These are phyloP conservation scores for Himalopsyche tibetana DNA, from an alignment of 2,888 invertebrate species.

Conservation along the genomic window DNA sequence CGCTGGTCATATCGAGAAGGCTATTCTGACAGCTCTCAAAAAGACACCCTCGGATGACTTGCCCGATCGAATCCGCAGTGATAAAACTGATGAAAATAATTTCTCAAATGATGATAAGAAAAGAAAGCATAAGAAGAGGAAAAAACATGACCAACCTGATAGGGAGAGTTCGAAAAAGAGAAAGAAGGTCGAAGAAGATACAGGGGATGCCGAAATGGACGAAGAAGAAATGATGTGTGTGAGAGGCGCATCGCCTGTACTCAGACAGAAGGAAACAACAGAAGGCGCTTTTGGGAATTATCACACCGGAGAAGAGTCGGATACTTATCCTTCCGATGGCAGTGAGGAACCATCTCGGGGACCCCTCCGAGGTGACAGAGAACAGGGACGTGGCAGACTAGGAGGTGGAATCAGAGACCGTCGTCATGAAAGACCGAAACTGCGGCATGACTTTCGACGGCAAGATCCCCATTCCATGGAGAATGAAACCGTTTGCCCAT, in stretches of 20 bases:
- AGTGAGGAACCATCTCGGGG: slow-evolving; percentile 75
- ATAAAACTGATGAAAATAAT: slow-evolving; percentile 51
- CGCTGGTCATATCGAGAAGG: slow-evolving; percentile 87
- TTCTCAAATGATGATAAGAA: slow-evolving; percentile 74
- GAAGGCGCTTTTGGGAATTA: slow-evolving; percentile 69
- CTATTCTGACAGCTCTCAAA: slow-evolving; percentile 85
- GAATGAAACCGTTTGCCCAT: slow-evolving; percentile 86
- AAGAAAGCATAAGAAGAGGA: slow-evolving; percentile 77
- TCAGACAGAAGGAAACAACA: slow-evolving; percentile 68
- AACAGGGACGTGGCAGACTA: slow-evolving; percentile 73
- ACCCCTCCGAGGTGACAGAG: slow-evolving; percentile 68
- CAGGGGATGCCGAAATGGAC: slow-evolving; percentile 79
- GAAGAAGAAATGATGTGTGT: slow-evolving; percentile 89
- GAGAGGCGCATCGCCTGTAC: slow-evolving; percentile 84
- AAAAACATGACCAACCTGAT: slow-evolving; percentile 77
- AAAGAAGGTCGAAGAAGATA: slow-evolving; percentile 73
- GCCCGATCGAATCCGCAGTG: slow-evolving; percentile 65
- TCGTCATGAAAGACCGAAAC: slow-evolving; percentile 71
- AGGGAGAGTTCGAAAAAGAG: slow-evolving; percentile 79
- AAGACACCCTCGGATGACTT: slow-evolving; percentile 77
- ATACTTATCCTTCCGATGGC: slow-evolving; percentile 77
- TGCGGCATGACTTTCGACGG: slow-evolving; percentile 72
- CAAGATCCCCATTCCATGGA: slow-evolving; percentile 80
- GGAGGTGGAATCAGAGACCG: slow-evolving; percentile 76
- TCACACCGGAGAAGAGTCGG: slow-evolving; percentile 75